Base-by-base conservation (phyloP, 2,113 vertebrate genomes). In the Trichomycterus rosablanca region DNA sequence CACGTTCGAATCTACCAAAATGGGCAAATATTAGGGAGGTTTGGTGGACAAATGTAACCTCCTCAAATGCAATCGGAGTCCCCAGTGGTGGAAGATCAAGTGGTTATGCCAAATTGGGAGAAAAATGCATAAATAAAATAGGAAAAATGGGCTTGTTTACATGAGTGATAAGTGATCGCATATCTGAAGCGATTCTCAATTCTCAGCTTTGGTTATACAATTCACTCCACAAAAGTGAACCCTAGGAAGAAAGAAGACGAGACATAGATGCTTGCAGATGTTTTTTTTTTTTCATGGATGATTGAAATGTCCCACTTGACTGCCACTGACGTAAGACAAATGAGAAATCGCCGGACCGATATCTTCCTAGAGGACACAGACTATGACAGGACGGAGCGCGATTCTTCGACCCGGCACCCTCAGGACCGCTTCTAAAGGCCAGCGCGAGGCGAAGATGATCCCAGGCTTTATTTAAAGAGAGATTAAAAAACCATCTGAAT, bases 281-380 rank as follows among this genome's bases (percentile, higher is more conserved):
- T 60, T 60, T 60, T 55, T n/a, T n/a, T n/a, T n/a, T n/a, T n/a
- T n/a, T n/a, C n/a, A n/a, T 45, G 51, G 63, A 65, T 44, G 56
- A 35, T 19, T 59, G 60, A 55, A 49, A 50, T 5, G 35, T 22
- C 40, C 22, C 9, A 37, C 62, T 16, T 46, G 19, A 16, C 40
- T 53, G 20, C 35, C 34, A 28, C 49, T n/a, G 14, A 7, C 18
- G 12, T 35, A 64, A 65, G 23, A 24, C 18, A 23, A 43, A 60
- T 49, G 46, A 59, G 53, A 23, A 40, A 46, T 40, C 58, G 2
- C 30, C 54, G 44, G 32, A 48, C 32, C 63, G 23, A 39, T 14
- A 11, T 40, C 23, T 34, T 40, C 52, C 9, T 18, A 63, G 39
- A 63, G 37, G 28, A 35, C 30, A 26, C 23, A 51, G 37, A 55